Evolutionary conservation across 2,888 invertebrate species (phyloP), one percentile per base, ranked within the genome.

Genomic region (Synanthedon formicaeformis): DNA sequence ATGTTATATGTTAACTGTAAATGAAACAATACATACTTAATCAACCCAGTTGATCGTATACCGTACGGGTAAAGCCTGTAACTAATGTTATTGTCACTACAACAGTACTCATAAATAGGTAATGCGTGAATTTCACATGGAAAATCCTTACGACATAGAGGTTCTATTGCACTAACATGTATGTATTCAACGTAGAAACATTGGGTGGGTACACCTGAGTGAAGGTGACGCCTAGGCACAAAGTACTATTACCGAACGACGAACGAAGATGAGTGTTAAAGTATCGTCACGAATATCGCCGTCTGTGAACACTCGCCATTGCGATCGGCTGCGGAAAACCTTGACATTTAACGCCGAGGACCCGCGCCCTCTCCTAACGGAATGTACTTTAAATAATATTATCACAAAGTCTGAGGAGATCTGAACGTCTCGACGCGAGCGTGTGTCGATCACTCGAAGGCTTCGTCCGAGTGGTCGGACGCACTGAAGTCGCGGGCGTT

Each of bases 381-480:
- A 83, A 82, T 82, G 82, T 82, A 82, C 80, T 81, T 81, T 80
- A 80, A 73, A 76, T 74, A 68, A 75, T 78, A 81, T 78, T 82
- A 83, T 82, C 83, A 82, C 82, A 81, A 74, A 74, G 74, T 69
- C 73, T 77, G 81, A 77, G 78, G 75, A 75, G 74, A 75, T 73
- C 75, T 71, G 66, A 61, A 65, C 63, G 60, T 65, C 62, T 64
- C 64, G 61, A 55, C 58, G 54, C 53, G 51, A 52, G 53, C 55
- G 55, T 53, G 40, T 40, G 49, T 34, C 14, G 50, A 50, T n/a
- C 27, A 34, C 34, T 34, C 45, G 13, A 13, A n/a, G 45, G 12
- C 13, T 45, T 12, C 12, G 13, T 45, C 45, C 45, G 45, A 45
- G 45, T 34, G 34, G 13, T 13, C 49, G 13, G 16, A 49, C 49